Percentiles rank a stretch among this genome's conserved stretches.
phyloP scores from a whole-genome alignment of 2,797 vertebrate genomes.

The Amniataba percoides region DNA sequence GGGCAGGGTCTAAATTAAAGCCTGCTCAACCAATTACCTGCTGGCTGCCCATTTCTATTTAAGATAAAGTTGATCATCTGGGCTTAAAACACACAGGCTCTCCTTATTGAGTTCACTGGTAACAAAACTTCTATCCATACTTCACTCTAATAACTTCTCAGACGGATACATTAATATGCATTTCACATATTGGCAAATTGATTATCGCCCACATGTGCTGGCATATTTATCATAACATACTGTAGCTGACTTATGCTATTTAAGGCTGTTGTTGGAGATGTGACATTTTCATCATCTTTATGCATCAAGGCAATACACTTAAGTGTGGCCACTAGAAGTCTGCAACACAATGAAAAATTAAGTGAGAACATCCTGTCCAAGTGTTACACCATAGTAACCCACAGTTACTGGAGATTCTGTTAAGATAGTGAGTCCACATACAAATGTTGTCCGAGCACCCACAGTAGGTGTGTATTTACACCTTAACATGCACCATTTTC shows the following conservation, averaged over 20 bases:
- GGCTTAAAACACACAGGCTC: slow-evolving; percentile 12
- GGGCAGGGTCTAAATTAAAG: slow-evolving; percentile 43
- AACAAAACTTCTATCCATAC: not conserved
- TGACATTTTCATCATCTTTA: not conserved
- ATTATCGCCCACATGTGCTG: not conserved
- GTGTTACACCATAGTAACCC: not conserved
- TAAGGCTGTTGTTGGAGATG: not conserved
- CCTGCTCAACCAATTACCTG: slow-evolving; percentile 27
- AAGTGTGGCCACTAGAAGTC: not conserved
- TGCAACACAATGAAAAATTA: slow-evolving; percentile 1
- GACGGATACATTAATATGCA: slow-evolving; percentile 15
- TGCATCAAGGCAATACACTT: not conserved
- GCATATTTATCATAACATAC: not conserved
- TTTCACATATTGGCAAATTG: slow-evolving; percentile 12
- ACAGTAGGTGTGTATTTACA: not conserved
- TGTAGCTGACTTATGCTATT: not conserved
- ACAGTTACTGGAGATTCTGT: not conserved
- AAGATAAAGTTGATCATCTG: slow-evolving; percentile 33
- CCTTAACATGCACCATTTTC: not conserved
- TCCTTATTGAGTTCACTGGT: slow-evolving; percentile 17
- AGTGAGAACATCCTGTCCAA: not conserved
- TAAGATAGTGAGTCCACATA: not conserved
- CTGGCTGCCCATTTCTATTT: slow-evolving; percentile 15
- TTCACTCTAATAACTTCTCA: slow-evolving; percentile 11
- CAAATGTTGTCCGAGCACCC: not conserved